Evolutionary conservation across 2,888 invertebrate species (phyloP), one percentile per base, ranked within the genome.

Genomic region (Synergus laeviventris): DNA sequence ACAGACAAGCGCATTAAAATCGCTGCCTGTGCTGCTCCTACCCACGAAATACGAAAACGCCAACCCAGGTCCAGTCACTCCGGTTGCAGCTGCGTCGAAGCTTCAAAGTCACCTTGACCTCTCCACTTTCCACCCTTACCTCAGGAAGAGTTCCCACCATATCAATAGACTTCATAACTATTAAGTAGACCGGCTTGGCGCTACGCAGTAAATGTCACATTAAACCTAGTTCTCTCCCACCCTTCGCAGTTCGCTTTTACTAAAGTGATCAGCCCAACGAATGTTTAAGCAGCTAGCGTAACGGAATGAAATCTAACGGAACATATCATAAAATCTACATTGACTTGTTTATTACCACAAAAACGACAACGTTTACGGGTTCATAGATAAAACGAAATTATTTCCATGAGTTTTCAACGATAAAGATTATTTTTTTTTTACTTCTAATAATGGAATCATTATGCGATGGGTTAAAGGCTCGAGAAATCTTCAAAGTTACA

Each of bases 131-230:
- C 56, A 56, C 12, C 56, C 21, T 56, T 12, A 21, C 56, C 21
- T 56, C 56, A 11, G 11, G 21, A 21, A 56, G 56, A 21, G 21
- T 56, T 56, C 21, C 21, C 56, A 49, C 56, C 56, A 56, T 56
- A 11, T 56, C 31, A 31, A 31, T 31, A 31, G 31, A 21, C 56
- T 2, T 56, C 11, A 56, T 24, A 56, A 56, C 21, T 56, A 18
- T 18, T 12, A 56, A 21, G 56, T 21, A 21, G 18, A 9, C 18
- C 4, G 18, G 56, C 12, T 21, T 21, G 9, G 56, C 11, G 21
- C 21, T 14, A 5, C 56, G 56, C 56, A 56, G 56, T 56, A 21
- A 56, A 56, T 54, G 54, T 54, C 54, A 49, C 54, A 54, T 54
- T 54, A 54, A 54, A 54, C 54, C 18, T 18, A 54, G 7, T 2